Evolutionary conservation across 2,797 vertebrate species (phyloP).

Genomic region (Coccyzus lansbergi): DNA sequence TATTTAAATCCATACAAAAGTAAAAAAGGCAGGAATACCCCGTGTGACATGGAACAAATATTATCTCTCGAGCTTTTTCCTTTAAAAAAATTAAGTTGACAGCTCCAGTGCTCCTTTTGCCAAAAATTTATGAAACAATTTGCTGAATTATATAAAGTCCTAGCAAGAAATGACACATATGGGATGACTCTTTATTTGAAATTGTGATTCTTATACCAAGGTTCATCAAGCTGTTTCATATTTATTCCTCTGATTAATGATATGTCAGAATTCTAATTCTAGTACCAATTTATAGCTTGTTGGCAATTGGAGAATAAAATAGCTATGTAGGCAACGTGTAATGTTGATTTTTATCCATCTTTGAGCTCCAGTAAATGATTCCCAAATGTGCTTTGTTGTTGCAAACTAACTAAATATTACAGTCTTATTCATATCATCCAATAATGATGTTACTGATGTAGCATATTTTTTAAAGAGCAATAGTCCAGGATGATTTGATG

Average conservation of each 20-base stretch:
- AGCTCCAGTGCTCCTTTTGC: conserved; percentile 39
- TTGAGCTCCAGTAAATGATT: conserved; percentile 75
- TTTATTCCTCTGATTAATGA: conserved; percentile 80
- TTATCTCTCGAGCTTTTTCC: conserved; percentile 50
- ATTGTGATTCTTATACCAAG: conserved; percentile 71
- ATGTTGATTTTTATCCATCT: conserved; percentile 78
- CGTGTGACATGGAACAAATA: conserved; percentile 31
- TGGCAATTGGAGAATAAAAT: conserved; percentile 73
- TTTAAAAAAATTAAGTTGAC: conserved; percentile 56
- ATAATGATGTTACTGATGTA: conserved; percentile 61
- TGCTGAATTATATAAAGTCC: conserved; percentile 70
- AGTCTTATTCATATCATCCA: conserved; percentile 59
- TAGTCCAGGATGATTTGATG: conserved; percentile 15
- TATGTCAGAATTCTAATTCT: conserved; percentile 80
- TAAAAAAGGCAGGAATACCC: conserved; percentile 15
- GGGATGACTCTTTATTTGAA: conserved; percentile 73
- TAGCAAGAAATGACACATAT: conserved; percentile 69
- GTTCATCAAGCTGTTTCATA: conserved; percentile 79
- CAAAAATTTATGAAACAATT: conserved; percentile 66
- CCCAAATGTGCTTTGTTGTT: conserved; percentile 73
- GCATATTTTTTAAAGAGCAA: conserved; percentile 63
- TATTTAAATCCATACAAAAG: conserved; percentile 2
- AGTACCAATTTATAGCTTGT: conserved; percentile 74
- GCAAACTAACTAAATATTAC: conserved; percentile 74
- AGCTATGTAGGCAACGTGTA: conserved; percentile 70